These are phyloP conservation scores for Calliphora vomitoria DNA, from an alignment of 2,888 invertebrate genomes.

Conservation along the genomic window DNA sequence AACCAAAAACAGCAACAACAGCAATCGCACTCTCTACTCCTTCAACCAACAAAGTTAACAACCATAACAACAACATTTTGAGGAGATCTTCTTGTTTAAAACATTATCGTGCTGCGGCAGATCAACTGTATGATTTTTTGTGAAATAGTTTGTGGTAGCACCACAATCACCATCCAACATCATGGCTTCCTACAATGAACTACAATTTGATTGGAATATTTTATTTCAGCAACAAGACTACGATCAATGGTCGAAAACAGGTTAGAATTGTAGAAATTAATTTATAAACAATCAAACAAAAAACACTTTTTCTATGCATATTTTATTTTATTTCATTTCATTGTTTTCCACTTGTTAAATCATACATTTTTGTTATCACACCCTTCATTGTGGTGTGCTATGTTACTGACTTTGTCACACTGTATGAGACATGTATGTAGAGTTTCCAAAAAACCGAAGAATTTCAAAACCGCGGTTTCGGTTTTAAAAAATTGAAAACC, in stretches of 20 bases:
- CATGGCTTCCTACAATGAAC: conserved; percentile 78
- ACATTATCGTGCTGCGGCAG: background rate
- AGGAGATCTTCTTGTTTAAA: conserved; percentile 10
- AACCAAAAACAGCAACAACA: background rate
- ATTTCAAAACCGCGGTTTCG: no score
- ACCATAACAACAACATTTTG: background rate
- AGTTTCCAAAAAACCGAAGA: no score
- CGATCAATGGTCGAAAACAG: conserved; percentile 78
- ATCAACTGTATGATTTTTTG: background rate
- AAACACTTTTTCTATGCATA: conserved; percentile 2
- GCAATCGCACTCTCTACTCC: background rate
- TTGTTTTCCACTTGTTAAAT: background rate
- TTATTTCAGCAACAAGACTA: conserved; percentile 76
- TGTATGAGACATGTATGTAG: background rate
- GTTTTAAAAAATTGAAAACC: no score
- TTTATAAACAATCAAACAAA: conserved; percentile 3
- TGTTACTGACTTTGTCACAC: background rate
- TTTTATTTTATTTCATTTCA: background rate
- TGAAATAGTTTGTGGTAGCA: background rate
- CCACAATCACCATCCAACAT: background rate
- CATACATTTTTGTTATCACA: background rate
- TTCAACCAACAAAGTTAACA: background rate
- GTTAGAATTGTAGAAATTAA: conserved; percentile 73
- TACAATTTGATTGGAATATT: conserved; percentile 78
- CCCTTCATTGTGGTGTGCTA: background rate